Base-by-base conservation (phyloP, 1,140 invertebrate genomes). In the Tenebrio molitor region DNA sequence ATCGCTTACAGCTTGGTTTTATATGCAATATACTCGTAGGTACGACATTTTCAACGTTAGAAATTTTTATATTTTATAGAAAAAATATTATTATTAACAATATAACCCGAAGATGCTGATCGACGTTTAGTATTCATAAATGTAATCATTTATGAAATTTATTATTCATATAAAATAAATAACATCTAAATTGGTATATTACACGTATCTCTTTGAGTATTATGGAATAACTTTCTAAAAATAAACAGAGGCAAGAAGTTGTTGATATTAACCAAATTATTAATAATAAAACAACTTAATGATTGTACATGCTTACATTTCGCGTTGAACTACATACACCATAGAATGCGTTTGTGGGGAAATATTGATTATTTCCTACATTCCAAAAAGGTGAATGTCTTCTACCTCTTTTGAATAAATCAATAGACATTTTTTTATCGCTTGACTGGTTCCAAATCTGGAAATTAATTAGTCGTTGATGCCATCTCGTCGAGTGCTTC, bases 211-310 rank as follows among this genome's bases (percentile, higher is more conserved):
- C n/a, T n/a, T n/a, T n/a, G n/a, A n/a, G 4, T 58, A 34, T 29
- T 73, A 73, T 73, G 72, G 69, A 73, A 58, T 73, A 69, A 69
- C 23, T 73, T 69, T 73, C 72, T 73, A 73, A 64, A 73, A 73
- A 73, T 73, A 69, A 67, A 69, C 65, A 17, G 14, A 17, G 14
- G 15, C 21, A 42, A 3, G 17, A 50, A 50, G 44, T 8, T 50
- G 19, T 69, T 21, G 33, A 69, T 69, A 29, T 29, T 8, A 29
- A 29, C 25, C 3, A 8, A 8, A 29, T 29, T 8, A 29, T 29
- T 4, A 4, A 29, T 29, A 29, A 29, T 29, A 4, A 29, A 29
- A 29, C n/a, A n/a, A n/a, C n/a, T n/a, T n/a, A n/a, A n/a, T n/a
- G n/a, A n/a, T n/a, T n/a, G 15, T 33, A 42, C 15, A 29, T 44